Percentiles rank a stretch among this genome's conserved stretches.
phyloP scores from a whole-genome alignment of 2,113 vertebrate genomes.

The Hippocampus barbouri region DNA sequence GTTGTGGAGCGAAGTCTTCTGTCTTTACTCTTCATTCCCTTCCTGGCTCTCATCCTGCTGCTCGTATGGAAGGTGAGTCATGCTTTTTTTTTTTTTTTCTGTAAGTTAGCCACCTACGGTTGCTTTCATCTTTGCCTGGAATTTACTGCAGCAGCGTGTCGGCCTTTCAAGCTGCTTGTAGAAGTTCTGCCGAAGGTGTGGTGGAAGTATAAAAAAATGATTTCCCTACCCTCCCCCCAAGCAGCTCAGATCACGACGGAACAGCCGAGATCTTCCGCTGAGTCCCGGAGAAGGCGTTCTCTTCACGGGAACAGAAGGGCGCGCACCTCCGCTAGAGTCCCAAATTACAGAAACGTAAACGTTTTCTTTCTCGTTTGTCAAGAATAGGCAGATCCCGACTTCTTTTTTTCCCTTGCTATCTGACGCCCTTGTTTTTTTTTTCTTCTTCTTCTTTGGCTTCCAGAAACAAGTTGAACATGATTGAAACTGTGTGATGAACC shows the following conservation, averaged over 20 bases:
- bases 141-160: slow-evolving; percentile 10
- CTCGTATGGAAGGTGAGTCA: slow-evolving; percentile 73
- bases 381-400: not conserved
- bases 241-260: slow-evolving; percentile 67
- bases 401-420: not conserved
- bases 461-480: slow-evolving; percentile 67
- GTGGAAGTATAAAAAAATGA: not conserved
- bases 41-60: slow-evolving; percentile 64
- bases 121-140: not conserved
- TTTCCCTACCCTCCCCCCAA: not conserved
- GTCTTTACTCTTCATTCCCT: slow-evolving; percentile 67
- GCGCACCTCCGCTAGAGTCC: slow-evolving; percentile 48
- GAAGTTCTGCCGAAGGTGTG: not conserved
- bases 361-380: not conserved
- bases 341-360: slow-evolving; percentile 69
- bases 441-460: slow-evolving; percentile 12
- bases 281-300: slow-evolving; percentile 45
- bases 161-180: slow-evolving; percentile 7
- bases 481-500: slow-evolving; percentile 59
- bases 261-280: slow-evolving; percentile 24
- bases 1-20: slow-evolving; percentile 68
- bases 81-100: not conserved
- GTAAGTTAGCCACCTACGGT: not conserved
- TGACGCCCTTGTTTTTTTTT: not conserved
- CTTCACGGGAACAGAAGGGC: slow-evolving; percentile 57